These are phyloP conservation scores for Matsumurasca onukii DNA, from an alignment of 1,140 invertebrate genomes.

Conservation along the genomic window DNA sequence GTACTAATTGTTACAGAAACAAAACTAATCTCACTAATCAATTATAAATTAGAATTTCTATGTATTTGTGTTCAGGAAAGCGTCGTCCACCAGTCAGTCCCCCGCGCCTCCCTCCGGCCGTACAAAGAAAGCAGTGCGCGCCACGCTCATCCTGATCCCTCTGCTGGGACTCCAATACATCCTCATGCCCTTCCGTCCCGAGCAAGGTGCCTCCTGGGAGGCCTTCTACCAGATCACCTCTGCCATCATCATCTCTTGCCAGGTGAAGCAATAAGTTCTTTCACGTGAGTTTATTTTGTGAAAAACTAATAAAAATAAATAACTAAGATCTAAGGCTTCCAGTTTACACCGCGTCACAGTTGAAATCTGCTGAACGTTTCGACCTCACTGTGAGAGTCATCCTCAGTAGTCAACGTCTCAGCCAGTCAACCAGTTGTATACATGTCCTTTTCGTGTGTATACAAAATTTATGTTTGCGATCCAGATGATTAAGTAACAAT, in stretches of 20 bases:
- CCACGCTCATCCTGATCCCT: slow-evolving; percentile 77
- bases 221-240: slow-evolving; percentile 78
- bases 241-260: slow-evolving; percentile 82
- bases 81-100: slow-evolving; percentile 23
- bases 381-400: no score
- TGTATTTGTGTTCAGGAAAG: slow-evolving; percentile 10
- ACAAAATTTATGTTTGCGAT: no score
- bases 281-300: neutral
- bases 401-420: no score
- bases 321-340: no score
- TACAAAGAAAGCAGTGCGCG: slow-evolving; percentile 54
- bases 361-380: neutral
- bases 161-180: slow-evolving; percentile 83
- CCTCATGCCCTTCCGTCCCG: slow-evolving; percentile 83
- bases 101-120: slow-evolving; percentile 30
- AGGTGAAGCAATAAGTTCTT: slow-evolving; percentile 51
- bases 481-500: no score
- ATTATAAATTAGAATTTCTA: no score
- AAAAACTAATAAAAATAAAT: neutral
- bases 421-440: no score
- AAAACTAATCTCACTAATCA: no score
- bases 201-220: slow-evolving; percentile 66
- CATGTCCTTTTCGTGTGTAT: no score
- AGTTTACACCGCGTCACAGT: neutral
- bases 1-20: no score